Evolutionary conservation across 2,888 invertebrate species (phyloP), one percentile per base, ranked within the genome.

Genomic region (Nomada fabriciana): DNA sequence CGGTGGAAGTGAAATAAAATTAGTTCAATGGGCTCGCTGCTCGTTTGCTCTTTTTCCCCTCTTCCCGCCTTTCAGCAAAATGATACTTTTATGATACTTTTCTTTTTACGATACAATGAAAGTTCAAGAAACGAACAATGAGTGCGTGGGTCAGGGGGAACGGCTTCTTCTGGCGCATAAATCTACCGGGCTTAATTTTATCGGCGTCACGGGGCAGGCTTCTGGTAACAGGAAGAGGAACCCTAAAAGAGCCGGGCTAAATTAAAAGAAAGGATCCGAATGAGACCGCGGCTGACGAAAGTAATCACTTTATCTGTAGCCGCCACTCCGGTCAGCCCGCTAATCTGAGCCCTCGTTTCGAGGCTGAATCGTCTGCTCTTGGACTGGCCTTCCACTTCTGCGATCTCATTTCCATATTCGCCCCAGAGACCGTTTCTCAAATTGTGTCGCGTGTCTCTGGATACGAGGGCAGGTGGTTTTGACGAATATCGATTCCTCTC

Each of bases 241-340:
- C 80, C 78, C 84, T 86, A 89, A 86, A 89, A 87, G 85, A 85
- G 83, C 53, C 79, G 69, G 78, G 85, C 76, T 88, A 89, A 90
- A 90, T 90, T 89, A 90, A 90, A 88, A 90, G 89, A 90, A 90
- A 89, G 88, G 90, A 90, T 86, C 88, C 82, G 88, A 90, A 90
- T 90, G 89, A 90, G 88, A 89, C 82, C 89, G 76, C 86, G 86
- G 82, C 68, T 74, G 82, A 80, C 85, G 88, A 90, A 89, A 90
- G 89, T 90, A 89, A 90, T 90, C 88, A 89, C 90, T 90, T 90
- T 90, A 90, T 90, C 90, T 90, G 86, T 83, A 89, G 77, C 86
- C 85, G 82, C 88, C 90, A 90, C 85, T 90, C 89, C 60, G 59
- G 69, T 74, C 82, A 61, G 59, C 77, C 69, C 80, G 89, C 87